Base-by-base conservation (phyloP, 2,888 invertebrate species). In the Heteromurus nitidus region DNA sequence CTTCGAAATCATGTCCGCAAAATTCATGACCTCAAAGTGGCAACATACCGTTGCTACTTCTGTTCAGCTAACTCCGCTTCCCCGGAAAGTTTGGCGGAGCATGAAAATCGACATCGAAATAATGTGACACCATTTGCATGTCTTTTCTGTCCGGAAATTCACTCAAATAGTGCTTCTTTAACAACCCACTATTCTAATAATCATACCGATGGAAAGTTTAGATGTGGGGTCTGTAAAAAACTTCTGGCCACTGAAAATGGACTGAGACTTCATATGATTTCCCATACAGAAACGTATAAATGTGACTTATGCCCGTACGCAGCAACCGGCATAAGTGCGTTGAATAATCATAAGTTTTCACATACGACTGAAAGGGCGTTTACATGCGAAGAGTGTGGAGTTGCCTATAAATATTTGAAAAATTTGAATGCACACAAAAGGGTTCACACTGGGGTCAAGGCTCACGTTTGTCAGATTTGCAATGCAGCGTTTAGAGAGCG, bases 321-420 rank as follows among this genome's bases (percentile, higher is more conserved):
- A n/a, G 28, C 47, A 3, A 11, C 47, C 1, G 47, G 50, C 3
- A 9, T 3, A 5, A 47, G 47, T 26, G 44, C 28, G 1, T 24
- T 73, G 20, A 44, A 30, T 7, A 26, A 16, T 28, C 73, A 73
- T 24, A 64, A 16, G 53, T 13, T 30, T 3, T 42, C 64, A 1
- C 79, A 79, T 20, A 64, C 70, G 1, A 22, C 5, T 11, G 70
- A 60, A 16, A 79, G 70, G 24, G 47, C 47, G 0, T 53, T 31
- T 28, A 62, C 60, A 1, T 79, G 79, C 42, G 70, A 70, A 62
- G 18, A 31, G 0, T 79, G 79, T 53, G 79, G 70, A 16, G 22
- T 18, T 1, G 24, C 31, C 2, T 79, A 60, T 50, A 70, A 79
- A 64, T 70, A 70, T 18, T 0, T 11, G 0, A 64, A 69, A 18